Evolutionary conservation across 2,797 vertebrate genomes (phyloP).

Genomic region (Mastacembelus armatus): DNA sequence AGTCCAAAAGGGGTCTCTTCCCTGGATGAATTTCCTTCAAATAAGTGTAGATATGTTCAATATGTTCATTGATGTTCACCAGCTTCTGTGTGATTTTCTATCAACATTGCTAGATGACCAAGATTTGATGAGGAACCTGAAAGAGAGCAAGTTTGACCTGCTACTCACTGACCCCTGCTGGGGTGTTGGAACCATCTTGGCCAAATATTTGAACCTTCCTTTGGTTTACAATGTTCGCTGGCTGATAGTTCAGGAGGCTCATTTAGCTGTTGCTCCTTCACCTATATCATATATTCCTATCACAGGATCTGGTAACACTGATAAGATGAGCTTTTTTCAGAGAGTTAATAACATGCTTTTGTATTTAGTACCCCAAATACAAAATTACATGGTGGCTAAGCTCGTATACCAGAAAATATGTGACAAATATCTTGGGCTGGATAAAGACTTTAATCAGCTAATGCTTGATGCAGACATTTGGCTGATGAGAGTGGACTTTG

Average conservation of each 20-base stretch:
- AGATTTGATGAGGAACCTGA: too few relatives aligned
- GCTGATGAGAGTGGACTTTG: slow-evolving; percentile 80
- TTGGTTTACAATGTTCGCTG: slow-evolving; percentile 70
- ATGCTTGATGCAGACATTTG: slow-evolving; percentile 82
- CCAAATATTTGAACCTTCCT: too few relatives aligned
- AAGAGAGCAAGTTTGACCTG: too few relatives aligned
- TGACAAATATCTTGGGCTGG: too few relatives aligned
- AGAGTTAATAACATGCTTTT: slow-evolving; percentile 50
- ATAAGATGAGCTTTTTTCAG: slow-evolving; percentile 64
- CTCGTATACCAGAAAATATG: too few relatives aligned
- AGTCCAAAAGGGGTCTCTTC: slow-evolving; percentile 32
- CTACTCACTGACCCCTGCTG: too few relatives aligned
- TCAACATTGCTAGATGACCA: too few relatives aligned
- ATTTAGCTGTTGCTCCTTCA: slow-evolving; percentile 64
- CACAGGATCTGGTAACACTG: slow-evolving; percentile 36
- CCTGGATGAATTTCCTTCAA: slow-evolving; percentile 12
- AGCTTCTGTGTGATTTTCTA: background rate
- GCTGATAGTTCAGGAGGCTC: slow-evolving; percentile 51
- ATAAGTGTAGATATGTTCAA: slow-evolving; percentile 2
- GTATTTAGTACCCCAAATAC: too few relatives aligned
- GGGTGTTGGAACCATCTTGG: too few relatives aligned
- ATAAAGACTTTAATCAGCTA: too few relatives aligned
- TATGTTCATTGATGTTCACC: slow-evolving; percentile 3
- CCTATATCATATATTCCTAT: slow-evolving; percentile 66
- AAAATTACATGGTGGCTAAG: too few relatives aligned